Base-by-base conservation (phyloP, 1,140 invertebrate species). In the Bombus breviceps region DNA sequence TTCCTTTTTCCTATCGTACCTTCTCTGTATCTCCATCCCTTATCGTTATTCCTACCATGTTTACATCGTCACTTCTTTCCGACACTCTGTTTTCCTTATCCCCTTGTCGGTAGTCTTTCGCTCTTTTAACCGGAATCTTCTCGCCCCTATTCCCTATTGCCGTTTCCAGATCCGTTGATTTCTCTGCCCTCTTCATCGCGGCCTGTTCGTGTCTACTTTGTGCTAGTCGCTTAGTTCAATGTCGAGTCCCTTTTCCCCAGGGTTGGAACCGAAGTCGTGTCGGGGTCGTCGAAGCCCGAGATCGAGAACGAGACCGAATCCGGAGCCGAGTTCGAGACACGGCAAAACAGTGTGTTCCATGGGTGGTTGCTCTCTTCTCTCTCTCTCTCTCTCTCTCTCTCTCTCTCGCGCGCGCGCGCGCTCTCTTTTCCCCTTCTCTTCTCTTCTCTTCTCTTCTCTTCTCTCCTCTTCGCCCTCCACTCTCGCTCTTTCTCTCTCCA, bases 281-380 rank as follows among this genome's bases (percentile, higher is more conserved):
- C 77, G 76, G 53, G 41, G 77, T 69, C 53, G 83, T 59, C n/a
- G 47, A 43, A 10, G 22, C 13, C 12, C 37, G 15, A 9, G 39
- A 34, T 32, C 81, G 72, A 25, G 39, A 34, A 28, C 41, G 59
- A 39, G 32, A 37, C 13, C 73, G 34, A 66, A 43, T 34, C 28
- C 37, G 68, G 53, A 43, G 41, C 34, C 81, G n/a, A 41, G 62
- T 68, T 69, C 73, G 81, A 64, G 41, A 79, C 28, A 41, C 59
- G 77, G 68, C 77, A 62, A 78, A 84, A 22, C 76, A 53, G 41
- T 37, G 64, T 47, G 83, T 85, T 85, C 57, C 76, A 85, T 80
- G 64, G 75, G 47, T 43, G 59, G 53, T 74, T 64, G 62, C 72
- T n/a, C 73, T 75, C 82, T 75, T 75, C 82, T 78, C 76, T 47